phyloP scores from a whole-genome alignment of 2,113 vertebrate species.

The Carassius gibelio region DNA sequence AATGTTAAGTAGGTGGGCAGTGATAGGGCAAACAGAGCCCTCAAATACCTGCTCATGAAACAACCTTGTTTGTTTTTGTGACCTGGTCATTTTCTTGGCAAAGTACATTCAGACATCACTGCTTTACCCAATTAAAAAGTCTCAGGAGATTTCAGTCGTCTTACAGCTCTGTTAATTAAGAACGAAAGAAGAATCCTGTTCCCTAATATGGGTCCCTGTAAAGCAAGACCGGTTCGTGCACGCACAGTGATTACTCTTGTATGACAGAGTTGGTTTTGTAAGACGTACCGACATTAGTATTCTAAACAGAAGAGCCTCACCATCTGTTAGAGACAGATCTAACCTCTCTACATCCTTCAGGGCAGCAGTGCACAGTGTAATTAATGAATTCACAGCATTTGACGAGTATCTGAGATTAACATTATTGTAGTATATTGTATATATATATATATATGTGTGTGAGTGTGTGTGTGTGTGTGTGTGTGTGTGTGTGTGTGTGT shows the following conservation, averaged over 20 bases:
- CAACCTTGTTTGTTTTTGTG: conserved; percentile 30
- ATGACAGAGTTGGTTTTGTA: background rate
- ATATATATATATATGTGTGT: no score
- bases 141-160: background rate
- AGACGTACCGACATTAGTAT: conserved; percentile 12
- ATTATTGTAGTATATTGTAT: no score
- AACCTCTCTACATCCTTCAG: conserved; percentile 16
- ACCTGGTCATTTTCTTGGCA: conserved; percentile 20
- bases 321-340: conserved; percentile 28
- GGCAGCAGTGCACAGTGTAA: background rate
- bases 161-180: conserved; percentile 27
- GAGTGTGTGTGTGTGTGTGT: no score
- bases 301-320: conserved; percentile 1
- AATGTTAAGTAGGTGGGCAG: background rate
- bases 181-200: background rate
- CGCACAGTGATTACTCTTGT: background rate
- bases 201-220: conserved; percentile 9
- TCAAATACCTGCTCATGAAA: conserved; percentile 19
- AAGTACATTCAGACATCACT: conserved; percentile 18
- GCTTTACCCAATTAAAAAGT: conserved; percentile 20
- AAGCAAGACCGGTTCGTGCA: background rate
- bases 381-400: background rate
- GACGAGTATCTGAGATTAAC: no score
- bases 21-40: background rate
- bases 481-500: no score